Percentiles rank a stretch among this genome's conserved stretches.
phyloP scores from a whole-genome alignment of 2,888 invertebrate genomes.

The Melanophora roralis region DNA sequence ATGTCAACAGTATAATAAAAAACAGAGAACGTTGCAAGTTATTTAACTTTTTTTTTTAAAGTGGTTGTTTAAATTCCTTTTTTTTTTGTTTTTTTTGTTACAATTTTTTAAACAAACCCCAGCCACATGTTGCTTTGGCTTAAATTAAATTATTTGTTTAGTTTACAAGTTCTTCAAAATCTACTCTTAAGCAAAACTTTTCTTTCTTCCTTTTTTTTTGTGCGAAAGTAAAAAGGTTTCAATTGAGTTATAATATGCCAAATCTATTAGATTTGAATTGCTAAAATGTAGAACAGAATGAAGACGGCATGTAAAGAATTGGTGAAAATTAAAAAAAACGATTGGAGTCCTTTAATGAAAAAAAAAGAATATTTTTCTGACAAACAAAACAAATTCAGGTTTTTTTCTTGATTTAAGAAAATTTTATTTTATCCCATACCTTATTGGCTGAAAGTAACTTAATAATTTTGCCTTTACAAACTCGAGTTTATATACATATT shows the following conservation, averaged over 20 bases:
- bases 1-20: conserved; percentile 74
- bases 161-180: conserved; percentile 72
- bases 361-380: too few species aligned
- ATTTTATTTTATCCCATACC: too few species aligned
- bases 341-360: too few species aligned
- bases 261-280: conserved; percentile 12
- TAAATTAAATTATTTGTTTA: conserved; percentile 73
- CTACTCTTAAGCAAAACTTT: conserved; percentile 32
- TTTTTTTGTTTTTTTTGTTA: neutral
- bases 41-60: conserved; percentile 5
- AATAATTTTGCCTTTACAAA: too few species aligned
- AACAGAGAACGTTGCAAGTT: neutral
- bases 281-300: too few species aligned
- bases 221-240: conserved; percentile 2
- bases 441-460: too few species aligned
- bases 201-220: neutral
- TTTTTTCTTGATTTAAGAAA: too few species aligned
- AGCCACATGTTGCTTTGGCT: conserved; percentile 57
- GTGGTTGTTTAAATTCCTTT: conserved; percentile 30
- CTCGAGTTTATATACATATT: too few species aligned
- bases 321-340: too few species aligned
- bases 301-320: too few species aligned
- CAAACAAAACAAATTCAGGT: too few species aligned
- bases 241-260: conserved; percentile 21
- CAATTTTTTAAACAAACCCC: neutral